These are phyloP conservation scores for Chamaedrilus cognettii DNA, from an alignment of 2,888 invertebrate species.

Conservation along the genomic window DNA sequence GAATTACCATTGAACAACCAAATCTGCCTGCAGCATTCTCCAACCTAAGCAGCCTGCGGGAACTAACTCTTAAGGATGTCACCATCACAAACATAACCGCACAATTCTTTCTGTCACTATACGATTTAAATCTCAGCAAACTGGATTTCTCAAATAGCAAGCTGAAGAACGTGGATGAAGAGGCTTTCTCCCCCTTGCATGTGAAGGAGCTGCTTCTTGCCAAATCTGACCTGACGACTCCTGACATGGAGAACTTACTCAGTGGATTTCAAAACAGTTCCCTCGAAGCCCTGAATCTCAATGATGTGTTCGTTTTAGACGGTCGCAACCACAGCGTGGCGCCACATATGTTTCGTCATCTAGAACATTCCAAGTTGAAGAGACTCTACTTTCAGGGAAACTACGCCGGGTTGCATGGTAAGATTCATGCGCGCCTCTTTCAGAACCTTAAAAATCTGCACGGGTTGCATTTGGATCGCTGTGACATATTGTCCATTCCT, in stretches of 20 bases:
- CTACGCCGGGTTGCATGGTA: slow-evolving; percentile 19
- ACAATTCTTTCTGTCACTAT: slow-evolving; percentile 12
- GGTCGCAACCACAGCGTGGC: not conserved
- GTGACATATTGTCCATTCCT: slow-evolving; percentile 22
- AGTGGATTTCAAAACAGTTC: slow-evolving; percentile 19
- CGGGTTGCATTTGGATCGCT: slow-evolving; percentile 21
- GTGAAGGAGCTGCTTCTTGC: slow-evolving; percentile 15
- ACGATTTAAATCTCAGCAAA: slow-evolving; percentile 4
- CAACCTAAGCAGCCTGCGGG: slow-evolving; percentile 12
- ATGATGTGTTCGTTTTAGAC: slow-evolving; percentile 22
- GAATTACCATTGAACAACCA: not conserved
- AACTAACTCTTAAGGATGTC: slow-evolving; percentile 11
- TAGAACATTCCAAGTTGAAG: slow-evolving; percentile 13
- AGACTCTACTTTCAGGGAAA: slow-evolving; percentile 25
- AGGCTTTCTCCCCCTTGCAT: slow-evolving; percentile 15
- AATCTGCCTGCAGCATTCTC: slow-evolving; percentile 15
- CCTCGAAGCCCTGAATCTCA: slow-evolving; percentile 21
- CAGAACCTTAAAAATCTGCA: slow-evolving; percentile 19
- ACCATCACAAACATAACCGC: slow-evolving; percentile 7
- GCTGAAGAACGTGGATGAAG: slow-evolving; percentile 6
- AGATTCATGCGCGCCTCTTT: slow-evolving; percentile 19
- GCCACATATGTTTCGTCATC: slow-evolving; percentile 19
- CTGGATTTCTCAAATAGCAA: slow-evolving; percentile 18
- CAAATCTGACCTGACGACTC: slow-evolving; percentile 1
- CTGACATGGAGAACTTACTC: slow-evolving; percentile 17